phyloP scores from a whole-genome alignment of 2,797 vertebrate genomes.

The Chelon labrosus region DNA sequence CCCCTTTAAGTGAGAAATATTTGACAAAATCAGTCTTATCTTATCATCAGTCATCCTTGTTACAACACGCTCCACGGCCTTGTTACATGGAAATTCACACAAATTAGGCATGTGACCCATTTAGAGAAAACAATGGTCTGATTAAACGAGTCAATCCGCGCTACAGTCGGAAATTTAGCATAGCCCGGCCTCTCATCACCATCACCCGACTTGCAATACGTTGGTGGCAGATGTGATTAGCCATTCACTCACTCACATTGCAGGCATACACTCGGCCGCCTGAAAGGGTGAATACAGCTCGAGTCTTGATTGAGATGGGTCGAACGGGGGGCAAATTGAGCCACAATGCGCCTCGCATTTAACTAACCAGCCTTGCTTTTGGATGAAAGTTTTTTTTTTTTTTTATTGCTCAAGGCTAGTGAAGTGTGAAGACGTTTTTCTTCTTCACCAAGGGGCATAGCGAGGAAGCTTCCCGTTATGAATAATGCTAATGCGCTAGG shows the following conservation, averaged over 20 bases:
- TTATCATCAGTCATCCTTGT: constrained; percentile 19
- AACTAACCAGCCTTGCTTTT: constrained; percentile 50
- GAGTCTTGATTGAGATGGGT: constrained; percentile 51
- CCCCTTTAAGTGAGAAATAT: background rate
- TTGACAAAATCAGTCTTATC: background rate
- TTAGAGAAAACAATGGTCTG: constrained; percentile 38
- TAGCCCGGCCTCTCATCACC: constrained; percentile 39
- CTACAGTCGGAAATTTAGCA: constrained; percentile 25
- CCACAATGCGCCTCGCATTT: constrained; percentile 38
- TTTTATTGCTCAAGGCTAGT: constrained; percentile 44
- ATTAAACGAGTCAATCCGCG: constrained; percentile 44
- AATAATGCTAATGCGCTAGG: constrained; percentile 78
- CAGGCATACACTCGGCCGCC: constrained; percentile 11
- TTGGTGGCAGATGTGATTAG: constrained; percentile 48
- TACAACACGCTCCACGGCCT: constrained; percentile 1
- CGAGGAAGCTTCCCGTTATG: constrained; percentile 58
- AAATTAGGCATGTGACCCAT: constrained; percentile 45
- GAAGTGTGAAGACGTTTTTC: constrained; percentile 70
- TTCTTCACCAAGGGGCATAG: constrained; percentile 57
- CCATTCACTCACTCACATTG: constrained; percentile 38
- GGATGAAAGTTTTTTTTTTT: constrained; percentile 49
- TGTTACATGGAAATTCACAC: constrained; percentile 8
- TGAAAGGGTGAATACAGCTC: constrained; percentile 25
- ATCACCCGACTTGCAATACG: constrained; percentile 31
- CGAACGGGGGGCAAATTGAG: constrained; percentile 46